Percentiles rank a stretch among this genome's conserved stretches.
phyloP scores from a whole-genome alignment of 2,113 vertebrate genomes.

The Haemorhous mexicanus region DNA sequence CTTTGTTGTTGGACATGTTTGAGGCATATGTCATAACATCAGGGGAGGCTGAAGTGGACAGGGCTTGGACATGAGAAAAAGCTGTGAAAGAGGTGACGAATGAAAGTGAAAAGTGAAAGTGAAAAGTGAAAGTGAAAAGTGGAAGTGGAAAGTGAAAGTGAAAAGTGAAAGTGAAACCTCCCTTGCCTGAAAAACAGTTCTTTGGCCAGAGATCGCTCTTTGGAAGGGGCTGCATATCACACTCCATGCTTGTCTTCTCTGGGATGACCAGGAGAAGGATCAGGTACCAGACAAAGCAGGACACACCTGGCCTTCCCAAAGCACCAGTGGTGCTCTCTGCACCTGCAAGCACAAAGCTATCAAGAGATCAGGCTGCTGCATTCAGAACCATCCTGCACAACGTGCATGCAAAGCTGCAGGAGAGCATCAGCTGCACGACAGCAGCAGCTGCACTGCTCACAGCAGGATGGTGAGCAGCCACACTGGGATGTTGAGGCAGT shows the following conservation, averaged over 20 bases:
- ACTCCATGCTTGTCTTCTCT: neutral
- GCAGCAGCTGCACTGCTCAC: neutral
- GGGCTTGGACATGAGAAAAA: neutral
- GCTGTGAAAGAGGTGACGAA: neutral
- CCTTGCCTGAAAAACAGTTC: neutral
- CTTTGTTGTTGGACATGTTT: neutral
- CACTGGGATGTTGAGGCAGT: no score
- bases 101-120: neutral
- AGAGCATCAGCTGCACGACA: neutral
- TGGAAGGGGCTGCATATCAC: neutral
- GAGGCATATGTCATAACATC: neutral
- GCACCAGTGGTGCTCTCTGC: neutral
- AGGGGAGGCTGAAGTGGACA: neutral
- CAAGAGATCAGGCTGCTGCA: neutral
- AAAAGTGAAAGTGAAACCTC: neutral
- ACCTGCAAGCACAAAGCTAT: neutral
- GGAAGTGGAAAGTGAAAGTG: no score
- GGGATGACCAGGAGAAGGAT: neutral
- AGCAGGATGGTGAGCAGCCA: neutral
- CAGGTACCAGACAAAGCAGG: neutral
- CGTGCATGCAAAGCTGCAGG: neutral
- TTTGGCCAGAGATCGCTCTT: neutral
- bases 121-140: no score
- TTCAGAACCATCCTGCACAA: neutral
- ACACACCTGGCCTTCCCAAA: neutral